Percentiles rank a stretch among this genome's conserved stretches.
Conservation (phyloP, 23 tunicate species). For the Halocynthia roretzi region DNA sequence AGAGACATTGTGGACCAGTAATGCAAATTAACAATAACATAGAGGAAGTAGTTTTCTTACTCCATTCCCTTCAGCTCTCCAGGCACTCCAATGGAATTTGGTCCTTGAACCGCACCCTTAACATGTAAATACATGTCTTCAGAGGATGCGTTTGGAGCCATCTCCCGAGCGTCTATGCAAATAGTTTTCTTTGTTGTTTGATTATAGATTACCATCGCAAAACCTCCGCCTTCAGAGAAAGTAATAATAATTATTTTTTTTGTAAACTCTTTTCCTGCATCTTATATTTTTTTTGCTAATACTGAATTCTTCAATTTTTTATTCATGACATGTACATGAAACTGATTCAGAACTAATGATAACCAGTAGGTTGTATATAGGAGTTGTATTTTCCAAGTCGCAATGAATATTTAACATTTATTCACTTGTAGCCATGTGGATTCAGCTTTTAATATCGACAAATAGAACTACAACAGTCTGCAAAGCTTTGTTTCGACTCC, state of each 20-base stretch:
- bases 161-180: constrained; percentile 55
- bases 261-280: neutral
- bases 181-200: constrained; percentile 34
- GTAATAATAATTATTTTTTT: neutral
- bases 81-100: constrained; percentile 50
- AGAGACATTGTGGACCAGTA: too few relatives aligned
- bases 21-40: too few relatives aligned
- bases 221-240: constrained; percentile 57
- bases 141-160: constrained; percentile 27
- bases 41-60: constrained; percentile 6
- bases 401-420: neutral
- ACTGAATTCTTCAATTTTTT: neutral
- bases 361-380: neutral
- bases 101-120: neutral
- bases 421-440: neutral
- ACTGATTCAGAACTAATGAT: too few relatives aligned
- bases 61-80: constrained; percentile 63
- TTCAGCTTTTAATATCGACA: too few relatives aligned
- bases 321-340: neutral
- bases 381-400: neutral
- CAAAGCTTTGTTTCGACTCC: too few relatives aligned
- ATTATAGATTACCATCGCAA: constrained; percentile 57
- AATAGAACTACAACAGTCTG: too few relatives aligned
- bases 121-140: constrained; percentile 22
- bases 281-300: neutral